These are phyloP conservation scores for Eriocheir sinensis DNA, from an alignment of 1,140 invertebrate species.

Conservation along the genomic window DNA sequence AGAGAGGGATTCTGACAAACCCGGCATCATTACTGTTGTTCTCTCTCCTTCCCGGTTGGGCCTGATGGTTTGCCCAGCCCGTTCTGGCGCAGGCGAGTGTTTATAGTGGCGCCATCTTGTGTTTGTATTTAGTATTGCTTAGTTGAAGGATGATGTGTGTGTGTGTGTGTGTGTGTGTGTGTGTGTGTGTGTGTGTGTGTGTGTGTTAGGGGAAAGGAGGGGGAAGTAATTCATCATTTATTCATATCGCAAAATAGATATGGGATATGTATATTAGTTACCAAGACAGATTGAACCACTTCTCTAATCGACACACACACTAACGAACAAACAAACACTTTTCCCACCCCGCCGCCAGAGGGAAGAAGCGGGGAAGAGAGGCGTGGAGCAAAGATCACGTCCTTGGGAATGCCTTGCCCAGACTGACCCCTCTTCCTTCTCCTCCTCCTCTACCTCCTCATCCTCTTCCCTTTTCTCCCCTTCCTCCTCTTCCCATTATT, in stretches of 20 bases:
- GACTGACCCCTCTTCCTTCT: not conserved
- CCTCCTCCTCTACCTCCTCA: too few relatives aligned
- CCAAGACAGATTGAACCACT: too few relatives aligned
- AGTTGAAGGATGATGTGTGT: not conserved
- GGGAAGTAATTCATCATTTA: too few relatives aligned
- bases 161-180: not conserved
- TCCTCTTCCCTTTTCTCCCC: too few relatives aligned
- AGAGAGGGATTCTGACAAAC: not conserved
- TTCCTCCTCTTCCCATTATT: too few relatives aligned
- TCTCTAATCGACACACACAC: too few relatives aligned
- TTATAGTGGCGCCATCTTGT: too few relatives aligned
- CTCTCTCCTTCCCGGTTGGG: not conserved
- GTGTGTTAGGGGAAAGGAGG: not conserved
- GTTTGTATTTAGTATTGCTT: not conserved
- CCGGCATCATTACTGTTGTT: conserved; percentile 8
- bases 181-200: not conserved
- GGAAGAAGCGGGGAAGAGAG: too few relatives aligned
- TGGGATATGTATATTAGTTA: too few relatives aligned
- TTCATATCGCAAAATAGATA: too few relatives aligned
- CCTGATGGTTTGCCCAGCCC: not conserved
- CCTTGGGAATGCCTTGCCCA: not conserved
- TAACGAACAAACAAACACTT: not conserved
- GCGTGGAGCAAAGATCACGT: not conserved
- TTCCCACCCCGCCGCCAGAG: not conserved
- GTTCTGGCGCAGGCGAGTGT: not conserved